phyloP scores from a whole-genome alignment of 2,797 vertebrate genomes.

The Falco rusticolus region DNA sequence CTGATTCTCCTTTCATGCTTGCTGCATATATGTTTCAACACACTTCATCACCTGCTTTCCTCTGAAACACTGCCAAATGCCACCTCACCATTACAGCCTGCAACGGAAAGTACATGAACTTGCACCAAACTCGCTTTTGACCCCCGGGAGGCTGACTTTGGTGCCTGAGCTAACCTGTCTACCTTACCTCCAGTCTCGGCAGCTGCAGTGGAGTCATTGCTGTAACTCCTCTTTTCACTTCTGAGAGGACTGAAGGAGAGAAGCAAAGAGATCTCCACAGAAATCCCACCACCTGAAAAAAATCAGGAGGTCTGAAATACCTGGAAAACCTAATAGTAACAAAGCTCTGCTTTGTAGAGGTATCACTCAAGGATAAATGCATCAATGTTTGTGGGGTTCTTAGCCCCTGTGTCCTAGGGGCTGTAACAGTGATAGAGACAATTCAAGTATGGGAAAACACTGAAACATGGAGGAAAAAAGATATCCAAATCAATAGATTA shows the following conservation, averaged over 20 bases:
- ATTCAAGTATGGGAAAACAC: not conserved
- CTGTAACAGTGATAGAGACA: not conserved
- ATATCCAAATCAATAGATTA: not conserved
- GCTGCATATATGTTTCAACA: not conserved
- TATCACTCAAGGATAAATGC: not conserved
- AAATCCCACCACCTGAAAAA: not conserved
- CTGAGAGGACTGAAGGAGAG: not conserved
- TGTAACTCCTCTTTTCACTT: not conserved
- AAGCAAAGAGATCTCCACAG: not conserved
- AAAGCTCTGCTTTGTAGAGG: not conserved
- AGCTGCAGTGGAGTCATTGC: not conserved
- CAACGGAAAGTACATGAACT: not conserved
- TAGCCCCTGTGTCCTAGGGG: not conserved
- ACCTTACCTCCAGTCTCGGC: not conserved
- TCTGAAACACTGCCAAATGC: not conserved
- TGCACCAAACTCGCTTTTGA: not conserved
- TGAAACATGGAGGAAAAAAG: not conserved
- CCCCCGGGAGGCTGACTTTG: not conserved
- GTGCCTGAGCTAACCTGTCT: not conserved
- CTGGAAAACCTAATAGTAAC: not conserved
- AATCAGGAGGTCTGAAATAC: not conserved
- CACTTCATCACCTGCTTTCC: not conserved
- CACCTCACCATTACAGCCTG: not conserved
- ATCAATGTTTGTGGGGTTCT: not conserved
- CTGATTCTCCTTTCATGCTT: fast-evolving